Percentiles rank a stretch among this genome's conserved stretches.
These are phyloP conservation scores for Scomber japonicus DNA, from an alignment of 2,113 vertebrate genomes.

Conservation along the genomic window DNA sequence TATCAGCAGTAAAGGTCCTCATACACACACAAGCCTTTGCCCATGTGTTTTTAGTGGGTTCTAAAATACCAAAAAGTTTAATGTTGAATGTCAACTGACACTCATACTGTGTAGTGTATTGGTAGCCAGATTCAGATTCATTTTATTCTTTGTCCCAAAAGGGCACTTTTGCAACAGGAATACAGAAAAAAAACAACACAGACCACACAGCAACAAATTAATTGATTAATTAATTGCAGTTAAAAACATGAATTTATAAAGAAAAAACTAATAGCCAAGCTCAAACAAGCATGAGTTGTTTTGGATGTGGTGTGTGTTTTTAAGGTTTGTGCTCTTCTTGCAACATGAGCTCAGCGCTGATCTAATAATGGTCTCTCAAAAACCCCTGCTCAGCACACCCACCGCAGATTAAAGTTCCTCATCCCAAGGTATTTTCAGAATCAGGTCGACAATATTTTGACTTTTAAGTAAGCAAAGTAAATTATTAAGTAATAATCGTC, in stretches of 20 bases:
- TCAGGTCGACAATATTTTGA: too few relatives aligned
- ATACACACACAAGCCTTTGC: not conserved
- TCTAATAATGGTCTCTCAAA: not conserved
- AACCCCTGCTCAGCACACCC: not conserved
- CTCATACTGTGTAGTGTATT: too few relatives aligned
- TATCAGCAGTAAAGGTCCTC: not conserved
- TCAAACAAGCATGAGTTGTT: not conserved
- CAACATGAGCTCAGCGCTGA: conserved; percentile 22
- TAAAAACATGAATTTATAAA: too few relatives aligned
- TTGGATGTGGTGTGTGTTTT: conserved; percentile 6
- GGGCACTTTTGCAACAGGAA: too few relatives aligned
- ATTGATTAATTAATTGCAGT: too few relatives aligned
- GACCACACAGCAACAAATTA: too few relatives aligned
- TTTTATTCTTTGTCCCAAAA: too few relatives aligned
- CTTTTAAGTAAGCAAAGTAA: too few relatives aligned
- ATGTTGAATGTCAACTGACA: not conserved
- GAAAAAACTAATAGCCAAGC: too few relatives aligned
- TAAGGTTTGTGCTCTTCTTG: conserved; percentile 11
- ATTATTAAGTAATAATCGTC: too few relatives aligned
- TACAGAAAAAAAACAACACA: too few relatives aligned
- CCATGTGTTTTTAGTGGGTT: not conserved
- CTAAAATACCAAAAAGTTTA: not conserved
- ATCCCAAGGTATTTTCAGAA: not conserved
- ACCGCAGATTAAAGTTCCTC: conserved; percentile 1
- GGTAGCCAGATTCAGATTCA: too few relatives aligned